A percentile compares a stretch with the other conserved stretches of the same genome.
Evolutionary conservation across 1,140 invertebrate genomes (phyloP).

Genomic region (Paramacrobiotus metropolitanus): DNA sequence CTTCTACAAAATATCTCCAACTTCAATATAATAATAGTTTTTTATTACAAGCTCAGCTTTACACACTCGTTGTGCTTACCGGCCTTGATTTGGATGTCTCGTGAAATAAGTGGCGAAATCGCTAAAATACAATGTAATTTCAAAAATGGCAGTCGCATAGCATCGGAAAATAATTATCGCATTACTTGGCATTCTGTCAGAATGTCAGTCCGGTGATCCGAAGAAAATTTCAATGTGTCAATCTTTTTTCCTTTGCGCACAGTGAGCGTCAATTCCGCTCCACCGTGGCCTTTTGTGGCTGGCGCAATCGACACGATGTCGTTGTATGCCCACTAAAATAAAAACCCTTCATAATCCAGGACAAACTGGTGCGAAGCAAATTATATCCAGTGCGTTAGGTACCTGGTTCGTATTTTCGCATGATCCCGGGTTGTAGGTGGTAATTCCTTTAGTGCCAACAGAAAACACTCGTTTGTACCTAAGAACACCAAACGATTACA

Average conservation of each 20-base stretch:
- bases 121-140: conserved; percentile 6
- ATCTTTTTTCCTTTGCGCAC: not conserved
- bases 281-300: conserved; percentile 13
- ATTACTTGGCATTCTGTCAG: not conserved
- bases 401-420: conserved; percentile 84
- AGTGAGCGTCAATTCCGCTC: not conserved
- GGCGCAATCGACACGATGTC: conserved; percentile 29
- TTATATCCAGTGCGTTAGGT: too few species aligned
- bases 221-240: not conserved
- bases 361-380: too few species aligned
- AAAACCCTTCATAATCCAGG: not conserved
- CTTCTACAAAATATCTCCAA: conserved; percentile 22
- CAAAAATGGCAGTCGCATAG: conserved; percentile 25
- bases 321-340: conserved; percentile 28
- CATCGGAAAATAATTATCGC: too few species aligned
- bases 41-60: conserved; percentile 3
- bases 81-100: conserved; percentile 4
- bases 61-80: too few species aligned
- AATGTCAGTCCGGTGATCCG: not conserved
- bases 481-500: conserved; percentile 13
- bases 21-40: conserved; percentile 32
- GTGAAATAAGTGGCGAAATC: conserved; percentile 4
- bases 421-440: conserved; percentile 81
- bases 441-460: conserved; percentile 75
- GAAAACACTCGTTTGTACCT: conserved; percentile 94